Base-by-base conservation (phyloP, 2,113 vertebrate species). In the Gadus chalcogrammus region DNA sequence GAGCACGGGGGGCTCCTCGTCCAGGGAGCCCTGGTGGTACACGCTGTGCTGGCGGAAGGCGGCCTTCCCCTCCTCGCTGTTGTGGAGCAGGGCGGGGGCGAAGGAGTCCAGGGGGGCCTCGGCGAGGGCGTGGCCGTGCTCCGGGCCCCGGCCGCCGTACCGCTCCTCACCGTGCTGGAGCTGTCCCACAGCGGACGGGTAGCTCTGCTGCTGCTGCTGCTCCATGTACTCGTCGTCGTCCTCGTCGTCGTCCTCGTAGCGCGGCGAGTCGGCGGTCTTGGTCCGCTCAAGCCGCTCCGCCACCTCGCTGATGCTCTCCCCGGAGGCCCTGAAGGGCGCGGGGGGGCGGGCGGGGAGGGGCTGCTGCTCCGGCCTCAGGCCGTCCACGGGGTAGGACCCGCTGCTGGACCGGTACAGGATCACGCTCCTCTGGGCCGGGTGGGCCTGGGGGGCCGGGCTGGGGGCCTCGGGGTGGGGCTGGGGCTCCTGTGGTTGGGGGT, bases 321-420 rank as follows among this genome's bases (percentile, higher is more conserved):
- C 89, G 0, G 84, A 75, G 70, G 81, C 82, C 56, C 79, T 79
- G 42, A 78, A 75, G 64, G 79, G 42, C 0, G 60, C 38, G 15
- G 4, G 52, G 69, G 77, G 67, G 63, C 76, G 76, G 28, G 56
- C 22, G 2, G 80, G 70, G 84, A 15, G 60, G 15, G 75, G 69
- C 38, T 76, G 87, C 73, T 78, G 83, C 20, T 90, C 86, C 0
- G 77, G 69, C 66, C 86, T 87, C 70, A 88, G 91, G 69, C 70
- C 87, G 28, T 90, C 88, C 71, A 88, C 71, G 11, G 88, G 83
- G 66, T 92, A 90, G 27, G 88, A 91, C 67, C 80, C 83, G 17
- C 90, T 91, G 82, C 88, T 89, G 60, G 89, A 91, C 15, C 88
- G 89, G 69, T 91, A 92, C 61, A 93, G 69, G 75, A 93, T 93